Evolutionary conservation across 2,113 vertebrate species (phyloP).

Genomic region (Ramphastos sulfuratus): DNA sequence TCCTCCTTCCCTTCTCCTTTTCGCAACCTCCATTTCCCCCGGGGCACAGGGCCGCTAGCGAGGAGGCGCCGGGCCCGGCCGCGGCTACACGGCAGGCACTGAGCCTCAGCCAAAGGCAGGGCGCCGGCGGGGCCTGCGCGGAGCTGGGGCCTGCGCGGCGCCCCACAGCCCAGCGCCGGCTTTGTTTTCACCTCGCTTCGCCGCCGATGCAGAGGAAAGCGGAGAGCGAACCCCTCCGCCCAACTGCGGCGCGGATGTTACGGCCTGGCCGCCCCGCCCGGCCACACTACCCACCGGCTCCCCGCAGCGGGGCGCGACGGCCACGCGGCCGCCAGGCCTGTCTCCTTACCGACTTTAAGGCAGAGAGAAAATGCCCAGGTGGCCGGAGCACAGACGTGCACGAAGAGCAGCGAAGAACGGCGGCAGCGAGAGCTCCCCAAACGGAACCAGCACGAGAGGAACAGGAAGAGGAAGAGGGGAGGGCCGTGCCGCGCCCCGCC

Average conservation of each 20-base stretch:
- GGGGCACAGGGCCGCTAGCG: not conserved
- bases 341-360: conserved; percentile 77
- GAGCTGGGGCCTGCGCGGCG: not conserved
- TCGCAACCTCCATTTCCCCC: not conserved
- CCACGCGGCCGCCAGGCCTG: not conserved
- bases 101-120: not conserved
- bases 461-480: conserved; percentile 8
- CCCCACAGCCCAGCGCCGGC: not conserved
- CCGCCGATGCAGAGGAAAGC: not conserved
- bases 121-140: not conserved
- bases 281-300: not conserved
- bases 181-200: not conserved
- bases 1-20: not conserved
- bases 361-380: conserved; percentile 71
- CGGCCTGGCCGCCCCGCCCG: not conserved
- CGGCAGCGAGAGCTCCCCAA: not conserved
- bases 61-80: not conserved
- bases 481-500: not conserved
- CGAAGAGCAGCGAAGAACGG: rapidly evolving
- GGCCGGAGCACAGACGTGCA: conserved; percentile 28
- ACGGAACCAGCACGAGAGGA: conserved; percentile 67
- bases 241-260: not conserved
- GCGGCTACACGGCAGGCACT: not conserved
- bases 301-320: not conserved
- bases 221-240: not conserved